phyloP scores from a whole-genome alignment of 2,888 invertebrate species.

The Bellardia bayeri region DNA sequence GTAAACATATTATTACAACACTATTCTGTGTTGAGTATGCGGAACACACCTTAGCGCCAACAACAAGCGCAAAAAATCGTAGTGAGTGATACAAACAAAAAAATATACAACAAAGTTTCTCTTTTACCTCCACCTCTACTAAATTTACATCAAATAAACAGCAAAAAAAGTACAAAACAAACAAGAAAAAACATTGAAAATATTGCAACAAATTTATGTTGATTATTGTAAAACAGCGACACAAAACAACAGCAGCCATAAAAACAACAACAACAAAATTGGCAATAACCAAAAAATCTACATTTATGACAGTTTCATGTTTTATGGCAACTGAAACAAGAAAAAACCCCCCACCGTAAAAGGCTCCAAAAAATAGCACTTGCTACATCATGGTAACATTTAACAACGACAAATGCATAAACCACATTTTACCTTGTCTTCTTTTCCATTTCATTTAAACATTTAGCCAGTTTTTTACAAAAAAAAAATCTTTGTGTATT shows the following conservation, averaged over 20 bases:
- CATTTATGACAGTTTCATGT: constrained; percentile 59
- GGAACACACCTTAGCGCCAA: constrained; percentile 73
- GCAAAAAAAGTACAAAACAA: neutral
- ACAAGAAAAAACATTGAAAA: constrained; percentile 5
- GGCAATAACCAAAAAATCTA: constrained; percentile 7
- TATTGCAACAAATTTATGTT: constrained; percentile 27
- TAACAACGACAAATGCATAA: constrained; percentile 13
- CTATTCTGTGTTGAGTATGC: constrained; percentile 1
- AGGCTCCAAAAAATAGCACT: constrained; percentile 25
- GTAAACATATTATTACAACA: constrained; percentile 45
- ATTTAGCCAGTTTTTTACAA: constrained; percentile 37
- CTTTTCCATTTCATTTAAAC: constrained; percentile 12
- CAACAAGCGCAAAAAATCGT: constrained; percentile 13
- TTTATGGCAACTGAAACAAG: neutral
- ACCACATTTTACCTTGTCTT: constrained; percentile 33
- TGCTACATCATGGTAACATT: constrained; percentile 48
- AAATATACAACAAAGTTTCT: constrained; percentile 15
- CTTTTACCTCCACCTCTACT: constrained; percentile 25
- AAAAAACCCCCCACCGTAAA: neutral
- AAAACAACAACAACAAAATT: constrained; percentile 30
- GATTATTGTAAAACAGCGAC: constrained; percentile 31
- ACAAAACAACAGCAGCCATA: constrained; percentile 10
- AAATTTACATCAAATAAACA: constrained; percentile 29
- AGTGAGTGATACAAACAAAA: constrained; percentile 11
- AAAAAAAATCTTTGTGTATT: constrained; percentile 1